These are phyloP conservation scores for Cactoblastis cactorum DNA, from an alignment of 2,888 invertebrate species.

Conservation along the genomic window DNA sequence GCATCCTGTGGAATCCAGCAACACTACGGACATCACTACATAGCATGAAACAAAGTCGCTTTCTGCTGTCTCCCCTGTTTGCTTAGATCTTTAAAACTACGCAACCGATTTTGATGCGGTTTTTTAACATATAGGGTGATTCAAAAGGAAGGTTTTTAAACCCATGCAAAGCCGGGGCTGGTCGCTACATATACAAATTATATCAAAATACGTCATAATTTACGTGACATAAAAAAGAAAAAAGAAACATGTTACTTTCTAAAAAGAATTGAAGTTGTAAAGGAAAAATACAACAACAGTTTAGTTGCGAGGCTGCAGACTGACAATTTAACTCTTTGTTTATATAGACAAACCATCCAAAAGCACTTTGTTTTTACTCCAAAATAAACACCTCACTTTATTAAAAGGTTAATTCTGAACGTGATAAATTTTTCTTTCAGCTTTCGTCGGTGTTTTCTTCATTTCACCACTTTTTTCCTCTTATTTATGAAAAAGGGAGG, in stretches of 20 bases:
- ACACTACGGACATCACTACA: too few species aligned
- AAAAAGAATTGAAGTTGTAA: too few species aligned
- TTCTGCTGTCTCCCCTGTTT: too few species aligned
- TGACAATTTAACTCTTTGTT: slow-evolving; percentile 9
- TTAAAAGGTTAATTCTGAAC: slow-evolving; percentile 16
- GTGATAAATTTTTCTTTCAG: slow-evolving; percentile 7
- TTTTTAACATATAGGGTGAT: too few species aligned
- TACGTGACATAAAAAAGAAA: background rate
- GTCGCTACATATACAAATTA: too few species aligned
- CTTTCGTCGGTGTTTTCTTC: background rate
- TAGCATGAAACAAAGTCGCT: too few species aligned
- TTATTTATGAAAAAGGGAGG: background rate
- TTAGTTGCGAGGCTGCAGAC: slow-evolving; percentile 1
- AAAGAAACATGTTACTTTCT: slow-evolving; percentile 3
- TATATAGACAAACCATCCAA: slow-evolving; percentile 11
- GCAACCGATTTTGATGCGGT: too few species aligned
- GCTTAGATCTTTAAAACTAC: too few species aligned
- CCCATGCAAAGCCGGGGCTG: too few species aligned
- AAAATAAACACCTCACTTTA: slow-evolving; percentile 25
- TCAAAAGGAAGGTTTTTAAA: too few species aligned
- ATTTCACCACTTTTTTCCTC: background rate
- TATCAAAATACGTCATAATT: too few species aligned
- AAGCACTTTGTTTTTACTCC: slow-evolving; percentile 20
- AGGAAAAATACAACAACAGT: background rate
- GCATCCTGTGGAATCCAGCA: too few species aligned